Evolutionary conservation across 2,113 vertebrate genomes (phyloP), one percentile per base, ranked within the genome.

Genomic region (Oreotrochilus melanogaster): DNA sequence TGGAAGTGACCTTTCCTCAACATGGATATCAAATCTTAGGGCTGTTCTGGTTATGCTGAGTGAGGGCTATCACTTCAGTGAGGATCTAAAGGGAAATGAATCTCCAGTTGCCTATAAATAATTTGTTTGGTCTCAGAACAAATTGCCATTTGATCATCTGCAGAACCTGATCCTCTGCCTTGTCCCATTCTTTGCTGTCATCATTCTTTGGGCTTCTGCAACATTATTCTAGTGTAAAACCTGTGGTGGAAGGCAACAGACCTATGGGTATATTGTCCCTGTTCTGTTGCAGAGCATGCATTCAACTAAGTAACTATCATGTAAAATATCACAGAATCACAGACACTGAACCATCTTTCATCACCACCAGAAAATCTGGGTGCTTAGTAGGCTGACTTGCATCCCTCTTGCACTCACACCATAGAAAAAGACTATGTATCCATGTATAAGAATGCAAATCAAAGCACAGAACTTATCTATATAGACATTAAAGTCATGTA

Each of bases 71-170:
- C 35, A 8, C 48, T 61, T 91, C 47, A 61, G 51, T 21, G n/a
- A 66, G 23, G 2, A 2, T 71, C 28, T 48, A 9, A 28, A 23
- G n/a, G 37, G 54, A 89, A 80, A 89, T 0, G 3, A 83, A 37
- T 58, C 54, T 86, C 4, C 1, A 81, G 66, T 79, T 88, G 25
- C 83, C 39, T 78, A 72, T 85, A 22, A 95, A 93, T 91, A 91
- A 92, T 95, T 91, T 87, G 27, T 93, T 93, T 53, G 33, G 50
- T 85, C 80, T 87, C 78, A 61, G 14, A 95, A 35, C 33, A 78
- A n/a, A 48, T 50, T 65, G 69, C 27, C 45, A 78, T 61, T 45
- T 16, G 7, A 66, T 93, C 43, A 47, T 70, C 58, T 67, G 18
- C 37, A 83, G 72, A 89, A 91, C 53, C 24, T 54, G 84, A 95